These are phyloP conservation scores for Sinhomidia bicolor DNA, from an alignment of 2,888 invertebrate species.

Conservation along the genomic window DNA sequence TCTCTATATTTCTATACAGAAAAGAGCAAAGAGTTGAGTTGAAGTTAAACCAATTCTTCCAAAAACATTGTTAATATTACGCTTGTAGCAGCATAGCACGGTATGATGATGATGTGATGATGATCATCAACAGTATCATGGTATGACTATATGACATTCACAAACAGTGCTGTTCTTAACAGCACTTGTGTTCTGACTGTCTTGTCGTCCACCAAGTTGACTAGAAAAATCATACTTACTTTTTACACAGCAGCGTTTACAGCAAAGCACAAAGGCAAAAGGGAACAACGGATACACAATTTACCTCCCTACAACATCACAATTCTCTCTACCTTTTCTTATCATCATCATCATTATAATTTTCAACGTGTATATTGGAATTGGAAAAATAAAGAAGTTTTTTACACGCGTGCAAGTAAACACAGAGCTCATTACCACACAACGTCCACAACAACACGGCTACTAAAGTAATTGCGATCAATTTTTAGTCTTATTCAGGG, in stretches of 20 bases:
- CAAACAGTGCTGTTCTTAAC: too few species aligned
- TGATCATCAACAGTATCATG: too few species aligned
- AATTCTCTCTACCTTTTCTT: conserved; percentile 3
- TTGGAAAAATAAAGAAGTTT: background rate
- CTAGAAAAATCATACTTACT: background rate
- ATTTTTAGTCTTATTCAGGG: conserved; percentile 21
- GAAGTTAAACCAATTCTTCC: background rate
- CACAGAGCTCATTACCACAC: too few species aligned
- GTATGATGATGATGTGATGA: too few species aligned
- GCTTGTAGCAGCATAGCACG: background rate
- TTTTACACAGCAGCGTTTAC: background rate
- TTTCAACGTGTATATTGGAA: background rate
- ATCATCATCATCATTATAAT: too few species aligned
- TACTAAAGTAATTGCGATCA: conserved; percentile 8
- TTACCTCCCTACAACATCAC: conserved; percentile 5
- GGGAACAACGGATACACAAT: conserved; percentile 16
- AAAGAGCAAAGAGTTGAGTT: background rate
- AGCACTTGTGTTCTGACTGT: too few species aligned
- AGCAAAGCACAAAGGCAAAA: conserved; percentile 26
- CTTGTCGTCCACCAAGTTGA: background rate
- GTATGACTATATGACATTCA: too few species aligned
- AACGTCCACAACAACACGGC: too few species aligned
- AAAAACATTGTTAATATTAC: background rate
- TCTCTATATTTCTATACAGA: background rate
- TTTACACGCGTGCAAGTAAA: too few species aligned